Conservation (phyloP, 2,113 vertebrate genomes). For the Grantiella picta region DNA sequence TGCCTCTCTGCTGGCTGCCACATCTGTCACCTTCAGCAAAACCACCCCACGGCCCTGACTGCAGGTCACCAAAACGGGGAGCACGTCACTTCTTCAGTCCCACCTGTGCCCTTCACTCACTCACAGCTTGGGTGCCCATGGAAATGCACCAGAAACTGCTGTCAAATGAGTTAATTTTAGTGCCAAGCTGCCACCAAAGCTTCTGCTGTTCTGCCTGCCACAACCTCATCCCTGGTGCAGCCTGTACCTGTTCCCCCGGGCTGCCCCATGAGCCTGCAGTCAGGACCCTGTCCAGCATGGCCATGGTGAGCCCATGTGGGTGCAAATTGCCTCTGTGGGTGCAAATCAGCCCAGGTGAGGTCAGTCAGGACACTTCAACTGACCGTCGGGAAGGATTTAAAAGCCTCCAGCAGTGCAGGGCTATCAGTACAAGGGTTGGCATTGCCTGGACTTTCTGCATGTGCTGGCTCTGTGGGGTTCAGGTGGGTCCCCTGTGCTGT, state of each 20-base stretch:
- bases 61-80: neutral
- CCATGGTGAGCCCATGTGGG: rapidly evolving
- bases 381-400: neutral
- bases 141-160: slow-evolving; percentile 1
- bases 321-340: neutral
- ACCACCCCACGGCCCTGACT: neutral
- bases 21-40: neutral
- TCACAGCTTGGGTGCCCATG: neutral
- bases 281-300: neutral
- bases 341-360: neutral
- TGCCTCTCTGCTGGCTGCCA: neutral
- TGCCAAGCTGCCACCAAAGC: neutral
- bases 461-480: neutral
- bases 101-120: neutral
- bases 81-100: neutral
- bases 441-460: neutral
- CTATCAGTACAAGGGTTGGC: neutral
- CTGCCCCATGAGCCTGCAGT: rapidly evolving
- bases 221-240: neutral
- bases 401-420: neutral
- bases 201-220: neutral
- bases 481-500: neutral
- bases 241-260: rapidly evolving
- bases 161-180: slow-evolving; percentile 4
- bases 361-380: neutral